Conservation (phyloP, 2,113 vertebrate species). For the Gulo gulo region DNA sequence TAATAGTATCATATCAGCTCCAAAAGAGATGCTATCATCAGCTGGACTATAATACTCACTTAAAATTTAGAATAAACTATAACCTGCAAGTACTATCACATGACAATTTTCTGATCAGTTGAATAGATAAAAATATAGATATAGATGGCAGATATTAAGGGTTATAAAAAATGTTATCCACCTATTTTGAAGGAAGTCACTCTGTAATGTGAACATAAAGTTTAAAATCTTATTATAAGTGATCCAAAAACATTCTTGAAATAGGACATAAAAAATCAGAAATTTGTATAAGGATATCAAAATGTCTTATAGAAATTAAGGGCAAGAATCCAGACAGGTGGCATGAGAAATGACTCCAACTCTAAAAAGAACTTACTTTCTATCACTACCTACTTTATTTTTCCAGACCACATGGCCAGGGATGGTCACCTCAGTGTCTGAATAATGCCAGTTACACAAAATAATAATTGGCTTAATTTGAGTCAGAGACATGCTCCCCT, state of each 20-base stretch:
- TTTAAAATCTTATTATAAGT: not conserved
- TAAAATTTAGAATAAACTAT: not conserved
- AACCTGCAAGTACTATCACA: not conserved
- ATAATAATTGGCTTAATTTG: not conserved
- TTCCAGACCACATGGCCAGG: not conserved
- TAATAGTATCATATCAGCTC: not conserved
- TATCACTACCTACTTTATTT: not conserved
- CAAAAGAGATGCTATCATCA: not conserved
- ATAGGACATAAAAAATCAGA: not conserved
- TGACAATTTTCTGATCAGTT: not conserved
- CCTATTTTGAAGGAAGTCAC: not conserved
- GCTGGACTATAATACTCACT: not conserved
- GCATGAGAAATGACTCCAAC: not conserved
- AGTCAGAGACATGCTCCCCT: not conserved
- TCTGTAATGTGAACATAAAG: not conserved
- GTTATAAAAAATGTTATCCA: not conserved
- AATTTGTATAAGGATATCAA: not conserved
- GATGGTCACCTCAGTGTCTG: not conserved
- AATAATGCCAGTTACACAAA: not conserved
- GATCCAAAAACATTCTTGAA: not conserved
- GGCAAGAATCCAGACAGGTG: not conserved
- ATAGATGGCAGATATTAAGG: not conserved
- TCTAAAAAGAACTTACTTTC: not conserved
- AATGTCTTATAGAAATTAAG: not conserved
- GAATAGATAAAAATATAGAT: not conserved